Base-by-base conservation (phyloP, 2,797 vertebrate genomes). In the Gallinago nigripennis region DNA sequence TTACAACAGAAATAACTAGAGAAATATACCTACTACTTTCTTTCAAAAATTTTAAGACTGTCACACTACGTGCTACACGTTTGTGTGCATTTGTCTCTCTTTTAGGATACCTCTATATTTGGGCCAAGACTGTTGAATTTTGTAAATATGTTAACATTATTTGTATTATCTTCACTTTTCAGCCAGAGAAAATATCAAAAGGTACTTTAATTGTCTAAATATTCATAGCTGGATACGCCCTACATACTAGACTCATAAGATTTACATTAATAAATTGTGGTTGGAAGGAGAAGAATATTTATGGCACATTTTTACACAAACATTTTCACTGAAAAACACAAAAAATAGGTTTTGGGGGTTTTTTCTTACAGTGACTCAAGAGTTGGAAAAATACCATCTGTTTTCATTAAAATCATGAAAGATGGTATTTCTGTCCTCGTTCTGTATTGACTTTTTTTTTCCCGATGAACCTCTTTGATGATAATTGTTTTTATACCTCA, bases 341-440 rank as follows among this genome's bases (percentile, higher is more conserved):
- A 76, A 91, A 93, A 92, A 72, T 3, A 50, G 28, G 8, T 43
- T 17, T 43, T 18, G 43, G 17, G 14, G 4, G 16, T 16, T 39
- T 65, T 88, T 80, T 53, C 39, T 82, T 77, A 17, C n/a, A 73
- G 43, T 56, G 18, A 80, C 33, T 82, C 41, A 70, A 64, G 64
- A 80, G 39, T 8, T 75, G 45, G 48, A 45, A 86, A 95, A 94
- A 75, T 33, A 50, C 28, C 50, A 86, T 76, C 88, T 82, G 82
- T 75, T 94, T 94, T 78, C 56, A 48, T 66, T 86, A 79, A 68
- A 93, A 86, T 68, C 58, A 87, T 65, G 43, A 88, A 61, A 75
- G 8, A n/a, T 13, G 3, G 0, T 66, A n/a, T 91, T 92, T 90
- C 76, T 85, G 72, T 78, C 65, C 79, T 81, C 0, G 0, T 30